Base-by-base conservation (phyloP, 2,888 invertebrate species). In the Ornithoptera priamus region DNA sequence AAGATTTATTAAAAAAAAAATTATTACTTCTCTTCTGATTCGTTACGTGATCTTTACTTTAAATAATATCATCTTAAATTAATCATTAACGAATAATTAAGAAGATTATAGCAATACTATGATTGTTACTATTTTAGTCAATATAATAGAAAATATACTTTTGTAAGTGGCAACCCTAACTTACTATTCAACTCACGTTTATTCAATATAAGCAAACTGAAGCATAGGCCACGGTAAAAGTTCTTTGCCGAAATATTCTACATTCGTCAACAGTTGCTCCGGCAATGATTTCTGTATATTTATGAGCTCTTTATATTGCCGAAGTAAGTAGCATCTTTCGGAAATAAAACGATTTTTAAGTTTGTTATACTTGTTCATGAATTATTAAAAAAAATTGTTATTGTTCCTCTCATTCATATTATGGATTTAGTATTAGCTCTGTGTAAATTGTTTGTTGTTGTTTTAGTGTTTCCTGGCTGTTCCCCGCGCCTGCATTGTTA, bases 131-230 rank as follows among this genome's bases (percentile, higher is more conserved):
- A 59, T 6, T 30, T 17, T 15, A 62, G 6, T 39, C 20, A 30
- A 6, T 15, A 53, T 18, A 17, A 6, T 18, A 17, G 17, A 18
- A 50, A 18, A 12, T n/a, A n/a, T 4, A n/a, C 1, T 5, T 53
- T 50, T 60, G 17, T 22, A 20, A 8, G 82, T 68, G 84, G 22
- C 88, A 90, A 73, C 92, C 92, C 92, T 92, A 83, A 61, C 72
- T 75, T 78, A 85, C 89, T 89, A 92, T 92, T 92, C 92, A 89
- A 88, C 90, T 91, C 92, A 92, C 92, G 92, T 92, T 92, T 92
- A 92, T 92, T 92, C 92, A 92, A 92, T 92, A 92, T 92, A 92
- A 90, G 92, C 90, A 90, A 92, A 92, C 92, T 90, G 85, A 87
- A 84, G 81, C 87, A 86, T 86, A 87, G 88, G 87, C 88, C 85